These are phyloP conservation scores for Myotis vivesi DNA, from an alignment of 2,797 vertebrate genomes.

Conservation along the genomic window DNA sequence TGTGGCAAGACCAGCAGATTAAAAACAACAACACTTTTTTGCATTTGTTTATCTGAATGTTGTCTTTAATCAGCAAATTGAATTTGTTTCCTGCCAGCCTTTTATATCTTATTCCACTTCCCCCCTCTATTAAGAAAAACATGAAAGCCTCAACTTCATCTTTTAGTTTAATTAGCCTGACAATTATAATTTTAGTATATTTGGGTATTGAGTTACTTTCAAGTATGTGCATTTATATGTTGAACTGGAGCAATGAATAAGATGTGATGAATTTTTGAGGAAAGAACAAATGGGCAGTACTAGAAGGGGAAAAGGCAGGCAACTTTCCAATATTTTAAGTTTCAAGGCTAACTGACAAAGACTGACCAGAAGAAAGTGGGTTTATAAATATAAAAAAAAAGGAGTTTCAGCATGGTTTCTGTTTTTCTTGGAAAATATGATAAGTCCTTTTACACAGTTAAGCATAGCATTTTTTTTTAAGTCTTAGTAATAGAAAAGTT, in stretches of 20 bases:
- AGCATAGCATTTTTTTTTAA: neutral
- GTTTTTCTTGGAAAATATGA: slow-evolving; percentile 30
- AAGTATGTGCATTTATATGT: slow-evolving; percentile 37
- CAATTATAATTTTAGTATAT: slow-evolving; percentile 12
- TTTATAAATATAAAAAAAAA: slow-evolving; percentile 22
- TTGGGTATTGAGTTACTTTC: slow-evolving; percentile 19
- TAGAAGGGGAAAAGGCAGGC: neutral
- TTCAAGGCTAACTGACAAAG: slow-evolving; percentile 22
- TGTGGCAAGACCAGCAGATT: neutral
- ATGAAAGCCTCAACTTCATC: neutral
- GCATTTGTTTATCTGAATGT: slow-evolving; percentile 5
- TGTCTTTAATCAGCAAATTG: neutral
- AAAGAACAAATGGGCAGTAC: neutral
- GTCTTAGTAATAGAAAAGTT: neutral
- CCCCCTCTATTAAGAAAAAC: neutral
- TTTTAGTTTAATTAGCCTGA: neutral
- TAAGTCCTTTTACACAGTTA: neutral
- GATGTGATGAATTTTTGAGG: slow-evolving; percentile 30
- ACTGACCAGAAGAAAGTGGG: neutral
- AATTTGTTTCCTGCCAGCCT: neutral
- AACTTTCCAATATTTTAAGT: neutral
- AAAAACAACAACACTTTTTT: neutral
- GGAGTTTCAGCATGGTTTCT: neutral
- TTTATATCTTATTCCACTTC: neutral
- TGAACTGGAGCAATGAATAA: slow-evolving; percentile 9